Evolutionary conservation across 2,797 vertebrate genomes (phyloP), one percentile per base, ranked within the genome.

Genomic region (Onychomys arenicola): DNA sequence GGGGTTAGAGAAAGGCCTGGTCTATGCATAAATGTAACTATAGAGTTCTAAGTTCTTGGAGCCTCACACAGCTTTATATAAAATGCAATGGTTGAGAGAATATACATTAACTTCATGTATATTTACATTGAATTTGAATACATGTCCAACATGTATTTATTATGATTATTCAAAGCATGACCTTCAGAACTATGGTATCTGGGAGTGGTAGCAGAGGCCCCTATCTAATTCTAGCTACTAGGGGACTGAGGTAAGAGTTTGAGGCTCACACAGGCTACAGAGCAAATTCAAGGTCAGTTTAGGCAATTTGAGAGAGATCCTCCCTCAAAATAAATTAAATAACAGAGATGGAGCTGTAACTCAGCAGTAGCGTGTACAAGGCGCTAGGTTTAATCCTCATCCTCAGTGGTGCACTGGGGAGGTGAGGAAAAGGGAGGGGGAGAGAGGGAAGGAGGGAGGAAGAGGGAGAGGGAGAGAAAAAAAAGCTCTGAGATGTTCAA

Each of bases 11-110:
- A 23, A 88, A 92, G 73, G 14, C 65, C 11, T 91, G 43, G 49
- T 83, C 93, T 78, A 89, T 94, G 46, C 27, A 55, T 78, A 90
- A 96, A 91, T 86, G 32, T 69, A 76, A 49, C 65, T 5, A 40
- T 43, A 65, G 89, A 80, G 81, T 90, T 90, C 43, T 67, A 46
- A 8, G 17, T 83, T 86, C 40, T 83, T 93, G 49, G 19, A 63
- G 6, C 37, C 17, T 71, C 37, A 57, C 34, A 71, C 13, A 46
- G 52, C 43, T 78, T 46, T 84, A 61, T 34, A 88, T 59, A n/a
- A 87, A 91, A 37, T 71, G 4, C 75, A 88, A 81, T 32, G 7
- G 55, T 93, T 96, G 87, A 49, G 67, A 94, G 37, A 69, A 76
- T n/a, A n/a, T 43, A 76, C 11, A 71, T 81, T 88, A 21, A 29